Evolutionary conservation across 2,888 invertebrate genomes (phyloP).

Genomic region (Plemyria rubiginata): DNA sequence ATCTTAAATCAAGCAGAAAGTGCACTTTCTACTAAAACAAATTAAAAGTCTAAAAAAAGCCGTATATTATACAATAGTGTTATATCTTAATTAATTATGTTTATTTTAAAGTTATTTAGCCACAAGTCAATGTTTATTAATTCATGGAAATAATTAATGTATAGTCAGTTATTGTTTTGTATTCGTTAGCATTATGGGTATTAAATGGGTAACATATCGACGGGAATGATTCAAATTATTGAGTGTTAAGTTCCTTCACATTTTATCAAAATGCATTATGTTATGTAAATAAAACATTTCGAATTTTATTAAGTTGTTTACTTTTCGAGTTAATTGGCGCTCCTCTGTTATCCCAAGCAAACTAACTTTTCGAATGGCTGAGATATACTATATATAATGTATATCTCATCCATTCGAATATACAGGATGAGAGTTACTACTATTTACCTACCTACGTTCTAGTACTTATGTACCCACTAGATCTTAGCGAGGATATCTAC

Average conservation of each 20-base stretch:
- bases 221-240: constrained; percentile 20
- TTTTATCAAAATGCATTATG: constrained; percentile 30
- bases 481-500: no score
- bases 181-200: constrained; percentile 4
- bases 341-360: no score
- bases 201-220: constrained; percentile 13
- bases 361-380: no score
- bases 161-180: constrained; percentile 1
- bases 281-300: constrained; percentile 44
- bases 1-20: not conserved
- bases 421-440: no score
- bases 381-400: no score
- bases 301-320: constrained; percentile 39
- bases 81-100: not conserved
- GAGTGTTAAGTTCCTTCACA: constrained; percentile 28
- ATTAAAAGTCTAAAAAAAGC: constrained; percentile 13
- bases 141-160: constrained; percentile 7
- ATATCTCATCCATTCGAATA: no score
- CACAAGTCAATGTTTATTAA: not conserved
- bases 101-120: not conserved
- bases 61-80: constrained; percentile 5
- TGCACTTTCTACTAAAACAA: constrained; percentile 10
- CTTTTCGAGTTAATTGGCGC: no score
- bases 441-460: no score
- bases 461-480: no score